Evolutionary conservation across 2,797 vertebrate genomes (phyloP), one percentile per base, ranked within the genome.

Genomic region (Acrossocheilus wenchowensis): DNA sequence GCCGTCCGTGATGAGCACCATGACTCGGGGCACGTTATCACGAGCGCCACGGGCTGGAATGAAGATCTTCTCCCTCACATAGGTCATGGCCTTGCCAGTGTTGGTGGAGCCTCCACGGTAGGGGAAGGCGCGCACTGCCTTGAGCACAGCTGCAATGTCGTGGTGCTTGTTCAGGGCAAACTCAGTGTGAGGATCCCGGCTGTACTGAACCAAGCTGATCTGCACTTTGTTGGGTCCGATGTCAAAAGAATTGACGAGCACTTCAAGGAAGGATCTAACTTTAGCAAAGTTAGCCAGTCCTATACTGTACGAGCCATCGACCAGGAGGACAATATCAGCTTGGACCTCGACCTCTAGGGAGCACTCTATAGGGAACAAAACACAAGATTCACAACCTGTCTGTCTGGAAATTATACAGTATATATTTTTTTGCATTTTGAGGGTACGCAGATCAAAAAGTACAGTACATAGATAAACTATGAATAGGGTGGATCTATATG

Each of bases 1-100:
- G 87, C 98, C 98, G 5, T 99, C 98, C 3, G 98, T 99, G 92
- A 99, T 99, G 90, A 99, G 97, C 91, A 99, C 99, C 98, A 98
- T 99, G 92, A 99, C 97, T 17, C 97, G 96, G 0, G 98, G 98
- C 2, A 99, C 97, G 5, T 98, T 97, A 81, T 93, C 87, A 90
- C 98, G 97, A 5, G 98, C 98, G 23, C 98, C 98, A 82, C 96
- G 97, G 88, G 88, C 88, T 54, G 93, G 17, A 81, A 97, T 89
- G 85, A 98, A 98, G 90, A 99, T 97, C 93, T 97, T 98, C 89
- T 99, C 97, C 89, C 94, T 96, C 89, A 99, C 98, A 0, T 98
- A 99, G 14, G 95, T 96, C 98, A 99, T 99, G 74, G 98, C 98
- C 92, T 95, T 98, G 90, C 98, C 98, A 17, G 98, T 99, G 92